Percentiles rank a stretch among this genome's conserved stretches.
phyloP scores from a whole-genome alignment of 2,888 invertebrate genomes.

The Nemapogon koenigi region DNA sequence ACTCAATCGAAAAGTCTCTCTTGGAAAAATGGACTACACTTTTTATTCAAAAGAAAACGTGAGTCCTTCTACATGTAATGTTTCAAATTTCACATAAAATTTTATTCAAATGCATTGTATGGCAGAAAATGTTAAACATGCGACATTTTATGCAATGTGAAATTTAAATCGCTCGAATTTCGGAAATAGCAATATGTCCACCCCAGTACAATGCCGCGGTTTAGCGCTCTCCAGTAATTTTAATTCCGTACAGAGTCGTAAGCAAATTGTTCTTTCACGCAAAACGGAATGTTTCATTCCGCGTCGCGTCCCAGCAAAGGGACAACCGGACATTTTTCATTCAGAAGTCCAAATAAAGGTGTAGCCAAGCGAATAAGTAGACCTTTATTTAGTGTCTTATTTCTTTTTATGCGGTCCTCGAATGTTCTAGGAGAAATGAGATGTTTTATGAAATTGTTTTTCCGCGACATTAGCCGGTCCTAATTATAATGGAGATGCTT shows the following conservation, averaged over 20 bases:
- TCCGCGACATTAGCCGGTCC: constrained; percentile 55
- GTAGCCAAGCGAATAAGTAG: constrained; percentile 42
- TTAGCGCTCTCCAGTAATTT: constrained; percentile 34
- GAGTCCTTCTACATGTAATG: no score
- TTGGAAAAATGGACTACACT: no score
- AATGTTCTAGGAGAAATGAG: constrained; percentile 35
- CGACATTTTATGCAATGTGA: no score
- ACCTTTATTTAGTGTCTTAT: constrained; percentile 55
- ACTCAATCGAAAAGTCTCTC: no score
- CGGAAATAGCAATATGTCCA: constrained; percentile 4
- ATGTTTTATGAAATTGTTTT: constrained; percentile 64
- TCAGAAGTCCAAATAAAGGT: constrained; percentile 32
- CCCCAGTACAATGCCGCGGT: constrained; percentile 24
- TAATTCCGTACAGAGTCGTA: constrained; percentile 33
- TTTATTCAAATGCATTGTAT: no score
- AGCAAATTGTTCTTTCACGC: constrained; percentile 41
- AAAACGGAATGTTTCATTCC: constrained; percentile 30
- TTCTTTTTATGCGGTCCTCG: constrained; percentile 44
- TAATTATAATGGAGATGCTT: constrained; percentile 42
- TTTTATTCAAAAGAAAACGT: no score
- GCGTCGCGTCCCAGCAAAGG: constrained; percentile 20
- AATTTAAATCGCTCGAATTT: no score
- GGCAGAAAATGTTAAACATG: no score
- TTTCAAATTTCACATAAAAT: no score
- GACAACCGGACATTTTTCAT: constrained; percentile 33